Evolutionary conservation across 1,140 invertebrate genomes (phyloP), one percentile per base, ranked within the genome.

Genomic region (Orchestia grillus): DNA sequence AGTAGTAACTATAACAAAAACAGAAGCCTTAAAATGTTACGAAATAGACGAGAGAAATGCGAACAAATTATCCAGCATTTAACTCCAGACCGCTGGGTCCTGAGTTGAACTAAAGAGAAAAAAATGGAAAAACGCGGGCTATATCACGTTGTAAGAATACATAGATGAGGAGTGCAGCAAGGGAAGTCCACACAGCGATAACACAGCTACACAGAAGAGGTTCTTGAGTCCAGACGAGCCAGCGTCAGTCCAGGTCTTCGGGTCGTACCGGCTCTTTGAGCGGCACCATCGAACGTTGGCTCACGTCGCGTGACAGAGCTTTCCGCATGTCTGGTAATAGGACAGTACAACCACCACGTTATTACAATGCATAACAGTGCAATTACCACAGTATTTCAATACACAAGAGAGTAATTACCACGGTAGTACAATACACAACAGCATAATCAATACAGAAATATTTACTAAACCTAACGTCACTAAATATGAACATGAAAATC

Each of bases 281-380:
- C 87, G 99, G 99, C 98, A 99, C 98, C 42, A 99, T 98, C 43
- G 99, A 99, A 97, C 99, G 99, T 97, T 99, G 99, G 96, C 99
- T 98, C 0, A 98, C 98, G 98, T 99, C 99, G 97, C 99, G 98
- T 0, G 99, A 99, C 97, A 99, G 98, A 0, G 99, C 99, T 98
- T 99, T 99, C 97, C 99, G 98, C 99, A 99, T 99, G 98, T 99
- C 99, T 99, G 97, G 95, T 98, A 98, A 97, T 97, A 97, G 97
- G 96, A 97, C 44, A 96, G 97, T 96, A 41, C 47, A 53, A 19
- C 47, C n/a, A n/a, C n/a, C n/a, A n/a, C n/a, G n/a, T n/a, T n/a
- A n/a, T n/a, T n/a, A n/a, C n/a, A n/a, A n/a, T n/a, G n/a, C 47
- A 53, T 53, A 8, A 19, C 47, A 53, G 19, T 53, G 47, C 19